These are phyloP conservation scores for Tachysurus fulvidraco DNA, from an alignment of 2,113 vertebrate species.

Conservation along the genomic window DNA sequence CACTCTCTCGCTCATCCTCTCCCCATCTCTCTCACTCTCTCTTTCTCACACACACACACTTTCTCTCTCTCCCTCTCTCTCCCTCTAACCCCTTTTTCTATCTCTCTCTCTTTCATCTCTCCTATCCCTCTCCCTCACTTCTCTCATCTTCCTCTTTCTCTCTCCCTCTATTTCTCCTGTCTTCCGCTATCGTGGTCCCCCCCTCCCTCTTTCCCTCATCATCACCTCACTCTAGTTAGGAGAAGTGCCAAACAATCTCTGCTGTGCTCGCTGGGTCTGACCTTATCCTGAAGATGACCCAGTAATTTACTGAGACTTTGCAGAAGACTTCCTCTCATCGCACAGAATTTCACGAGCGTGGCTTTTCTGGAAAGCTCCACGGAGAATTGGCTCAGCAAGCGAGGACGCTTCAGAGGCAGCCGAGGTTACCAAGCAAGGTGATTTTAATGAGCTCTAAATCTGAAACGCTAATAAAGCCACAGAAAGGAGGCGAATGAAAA, in stretches of 20 bases:
- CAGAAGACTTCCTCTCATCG: background rate
- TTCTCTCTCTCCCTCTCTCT: no score
- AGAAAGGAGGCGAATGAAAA: conserved; percentile 23
- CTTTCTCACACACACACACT: no score
- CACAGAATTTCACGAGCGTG: background rate
- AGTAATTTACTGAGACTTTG: background rate
- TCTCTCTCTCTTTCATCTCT: no score
- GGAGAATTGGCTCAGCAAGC: conserved; percentile 5
- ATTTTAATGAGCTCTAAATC: conserved; percentile 44
- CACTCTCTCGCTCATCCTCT: no score
- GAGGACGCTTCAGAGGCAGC: conserved; percentile 19
- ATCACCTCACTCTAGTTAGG: background rate
- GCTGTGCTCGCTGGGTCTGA: background rate
- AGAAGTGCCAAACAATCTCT: background rate
- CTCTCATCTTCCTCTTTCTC: no score
- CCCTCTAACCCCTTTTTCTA: no score
- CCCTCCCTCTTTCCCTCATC: background rate
- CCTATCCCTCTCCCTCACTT: no score
- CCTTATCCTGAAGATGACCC: background rate
- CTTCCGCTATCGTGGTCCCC: no score
- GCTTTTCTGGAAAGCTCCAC: background rate
- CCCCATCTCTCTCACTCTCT: no score
- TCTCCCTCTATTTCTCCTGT: no score
- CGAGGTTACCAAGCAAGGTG: conserved; percentile 22
- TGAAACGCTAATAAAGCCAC: conserved; percentile 40